These are phyloP conservation scores for Ptilonorhynchus violaceus DNA, from an alignment of 2,113 vertebrate species.

Conservation along the genomic window DNA sequence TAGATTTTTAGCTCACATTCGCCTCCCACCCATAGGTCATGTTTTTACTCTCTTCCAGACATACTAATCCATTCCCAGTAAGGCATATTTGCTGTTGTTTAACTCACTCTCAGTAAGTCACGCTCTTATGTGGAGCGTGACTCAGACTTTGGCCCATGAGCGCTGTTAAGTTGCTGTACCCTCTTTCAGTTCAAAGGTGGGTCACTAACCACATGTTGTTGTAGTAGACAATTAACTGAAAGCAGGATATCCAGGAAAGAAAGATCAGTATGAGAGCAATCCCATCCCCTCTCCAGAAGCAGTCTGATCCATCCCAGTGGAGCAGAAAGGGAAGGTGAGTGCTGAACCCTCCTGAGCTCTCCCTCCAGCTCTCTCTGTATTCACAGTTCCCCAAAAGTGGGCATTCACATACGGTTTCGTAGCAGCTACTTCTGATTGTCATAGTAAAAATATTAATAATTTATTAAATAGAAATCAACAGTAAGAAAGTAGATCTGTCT, in stretches of 20 bases:
- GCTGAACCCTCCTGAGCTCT: neutral
- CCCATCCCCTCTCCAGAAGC: neutral
- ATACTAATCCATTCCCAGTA: neutral
- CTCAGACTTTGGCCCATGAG: neutral
- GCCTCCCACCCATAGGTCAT: neutral
- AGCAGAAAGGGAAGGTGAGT: neutral
- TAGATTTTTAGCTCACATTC: neutral
- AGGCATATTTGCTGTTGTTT: neutral
- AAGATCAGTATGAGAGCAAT: neutral
- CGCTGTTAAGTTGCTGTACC: neutral
- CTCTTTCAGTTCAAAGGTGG: neutral
- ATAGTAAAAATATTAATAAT: neutral
- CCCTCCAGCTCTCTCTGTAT: neutral
- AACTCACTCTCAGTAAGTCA: neutral
- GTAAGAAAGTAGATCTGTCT: neutral
- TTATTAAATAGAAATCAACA: neutral
- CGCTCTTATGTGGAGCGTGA: accelerated
- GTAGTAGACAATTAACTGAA: neutral
- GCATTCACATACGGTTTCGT: neutral
- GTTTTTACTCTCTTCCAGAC: neutral
- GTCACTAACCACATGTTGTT: neutral
- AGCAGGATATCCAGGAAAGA: neutral
- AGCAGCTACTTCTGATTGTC: neutral
- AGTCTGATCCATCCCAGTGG: neutral
- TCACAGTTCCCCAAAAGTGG: neutral